Conservation (phyloP, 2,113 vertebrate genomes). For the Accipiter cooperii region DNA sequence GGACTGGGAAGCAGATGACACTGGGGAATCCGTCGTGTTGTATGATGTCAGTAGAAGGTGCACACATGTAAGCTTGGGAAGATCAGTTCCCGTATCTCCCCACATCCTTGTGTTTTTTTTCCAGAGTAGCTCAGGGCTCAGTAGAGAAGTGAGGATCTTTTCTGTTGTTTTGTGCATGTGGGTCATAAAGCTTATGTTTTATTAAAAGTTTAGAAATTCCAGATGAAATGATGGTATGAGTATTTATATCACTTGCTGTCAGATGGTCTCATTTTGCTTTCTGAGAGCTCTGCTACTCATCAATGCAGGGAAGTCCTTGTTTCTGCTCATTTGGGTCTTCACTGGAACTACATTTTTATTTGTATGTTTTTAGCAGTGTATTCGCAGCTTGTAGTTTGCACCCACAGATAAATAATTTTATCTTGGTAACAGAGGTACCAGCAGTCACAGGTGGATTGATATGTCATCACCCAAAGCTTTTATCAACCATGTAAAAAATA, state of each 20-base stretch:
- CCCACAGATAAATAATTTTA: neutral
- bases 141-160: neutral
- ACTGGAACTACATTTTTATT: neutral
- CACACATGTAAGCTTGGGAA: neutral
- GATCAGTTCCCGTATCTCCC: neutral
- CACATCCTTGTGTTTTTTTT: neutral
- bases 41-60: neutral
- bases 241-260: neutral
- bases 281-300: neutral
- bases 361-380: neutral
- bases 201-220: neutral
- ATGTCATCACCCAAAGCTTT: neutral
- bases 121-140: neutral
- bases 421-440: neutral
- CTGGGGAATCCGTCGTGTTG: rapidly evolving
- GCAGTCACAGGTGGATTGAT: neutral
- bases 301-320: neutral
- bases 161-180: neutral
- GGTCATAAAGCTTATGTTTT: neutral
- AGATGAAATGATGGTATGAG: neutral
- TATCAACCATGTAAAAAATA: neutral
- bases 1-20: neutral
- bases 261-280: neutral
- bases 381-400: neutral
- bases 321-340: neutral